Base-by-base conservation (phyloP, 2,888 invertebrate genomes). In the Synanthedon andrenaeformis region DNA sequence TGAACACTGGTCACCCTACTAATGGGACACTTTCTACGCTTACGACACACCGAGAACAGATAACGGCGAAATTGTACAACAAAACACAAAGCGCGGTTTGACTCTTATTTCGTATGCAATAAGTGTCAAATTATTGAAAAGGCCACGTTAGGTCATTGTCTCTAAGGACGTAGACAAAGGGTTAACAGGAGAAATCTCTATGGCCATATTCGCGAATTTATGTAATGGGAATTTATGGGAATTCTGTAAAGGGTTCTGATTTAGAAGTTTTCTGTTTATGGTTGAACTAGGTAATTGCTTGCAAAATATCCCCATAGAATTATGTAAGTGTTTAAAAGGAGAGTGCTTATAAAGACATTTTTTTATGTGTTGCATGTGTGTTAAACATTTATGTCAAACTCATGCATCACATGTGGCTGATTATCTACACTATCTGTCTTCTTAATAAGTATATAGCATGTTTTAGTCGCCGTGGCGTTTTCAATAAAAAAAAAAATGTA, bases 11-110 rank as follows among this genome's bases (percentile, higher is more conserved):
- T 58, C 69, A 69, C 72, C 67, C 66, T 67, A 69, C 57, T 58
- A 62, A 67, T 70, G 76, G 74, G 79, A 81, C 82, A 82, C 82
- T 82, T 81, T 82, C 80, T 81, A 80, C 69, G 65, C 62, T 65
- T 63, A 63, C 66, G 67, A 68, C 71, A 72, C 68, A 69, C 65
- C 67, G 66, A 69, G 73, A 67, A 59, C 64, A 74, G 74, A 74
- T 76, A 76, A 72, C 74, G 49, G 72, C 69, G 66, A 73, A 73
- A 74, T 70, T 70, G 68, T 65, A 60, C 64, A 59, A 58, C 59
- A 58, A 62, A 64, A 66, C 61, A 69, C 68, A 70, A 70, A 68
- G 61, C 59, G 57, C 55, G 57, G 57, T 54, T 55, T 60, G 60
- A 58, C 62, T 62, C 66, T 67, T 76, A 72, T 69, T 59, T 1